phyloP scores from a whole-genome alignment of 2,888 invertebrate genomes.

The Euclidia mi region DNA sequence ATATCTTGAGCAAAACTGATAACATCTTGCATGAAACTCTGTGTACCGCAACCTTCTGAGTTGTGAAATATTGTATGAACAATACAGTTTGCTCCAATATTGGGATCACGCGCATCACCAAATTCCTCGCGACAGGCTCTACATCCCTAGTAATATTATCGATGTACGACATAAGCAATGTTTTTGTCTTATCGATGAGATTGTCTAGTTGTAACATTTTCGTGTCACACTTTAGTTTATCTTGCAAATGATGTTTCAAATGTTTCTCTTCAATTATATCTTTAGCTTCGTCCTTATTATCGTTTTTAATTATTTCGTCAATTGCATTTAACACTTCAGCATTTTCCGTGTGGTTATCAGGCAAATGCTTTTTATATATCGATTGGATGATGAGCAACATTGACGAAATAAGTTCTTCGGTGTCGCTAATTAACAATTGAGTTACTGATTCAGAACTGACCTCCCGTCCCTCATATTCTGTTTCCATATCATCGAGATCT shows the following conservation, averaged over 20 bases:
- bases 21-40: constrained; percentile 95
- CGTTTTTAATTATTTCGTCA: constrained; percentile 76
- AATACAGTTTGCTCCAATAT: constrained; percentile 94
- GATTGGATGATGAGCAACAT: constrained; percentile 76
- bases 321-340: constrained; percentile 76
- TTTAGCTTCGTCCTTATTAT: constrained; percentile 80
- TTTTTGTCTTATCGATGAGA: constrained; percentile 78
- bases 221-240: constrained; percentile 91
- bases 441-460: constrained; percentile 17
- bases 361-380: constrained; percentile 82
- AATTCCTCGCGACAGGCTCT: constrained; percentile 61
- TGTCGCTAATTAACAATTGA: constrained; percentile 61
- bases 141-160: too few relatives aligned
- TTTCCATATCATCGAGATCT: too few relatives aligned
- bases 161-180: constrained; percentile 74
- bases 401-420: constrained; percentile 80
- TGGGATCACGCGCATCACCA: constrained; percentile 89
- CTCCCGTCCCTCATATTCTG: too few relatives aligned
- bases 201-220: constrained; percentile 89
- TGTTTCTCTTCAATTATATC: constrained; percentile 91
- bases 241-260: constrained; percentile 91
- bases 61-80: constrained; percentile 94
- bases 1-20: constrained; percentile 95
- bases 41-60: constrained; percentile 94
- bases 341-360: constrained; percentile 62